Base-by-base conservation (phyloP, 2,888 invertebrate genomes). In the Hydrotaea diabolus region DNA sequence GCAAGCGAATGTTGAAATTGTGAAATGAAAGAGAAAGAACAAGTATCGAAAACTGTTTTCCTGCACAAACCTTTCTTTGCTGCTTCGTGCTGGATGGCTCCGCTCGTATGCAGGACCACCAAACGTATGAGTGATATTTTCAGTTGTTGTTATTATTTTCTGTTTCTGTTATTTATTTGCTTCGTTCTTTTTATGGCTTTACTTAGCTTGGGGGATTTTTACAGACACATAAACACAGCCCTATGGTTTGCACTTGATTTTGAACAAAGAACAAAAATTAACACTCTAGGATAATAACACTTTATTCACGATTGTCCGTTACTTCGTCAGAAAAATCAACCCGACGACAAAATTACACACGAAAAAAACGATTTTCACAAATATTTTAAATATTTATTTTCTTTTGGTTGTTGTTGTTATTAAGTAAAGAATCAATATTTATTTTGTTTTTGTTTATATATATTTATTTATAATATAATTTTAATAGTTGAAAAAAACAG, bases 111-210 rank as follows among this genome's bases (percentile, higher is more conserved):
- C 59, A 57, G 85, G 66, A 79, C 74, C 77, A 77, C 85, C 36
- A 69, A 76, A 71, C 85, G 85, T 85, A 85, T 85, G 79, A 85
- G 82, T 80, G 79, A 85, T 85, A 69, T 82, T 21, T 49, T 13
- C 13, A 53, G 26, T 1, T 11, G 23, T 49, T 72, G n/a, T 74
- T 59, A 26, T 69, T 49, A 7, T 55, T 64, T 46, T 49, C 31
- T 77, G 49, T 31, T 66, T 66, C 64, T 57, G 71, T 69, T 73
- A 75, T 74, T 83, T 62, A 26, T 55, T 49, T 73, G 46, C 31
- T 53, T 4, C 31, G 31, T 55, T 55, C 23, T 39, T 66, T 36
- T 74, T 62, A 21, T 64, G 79, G 43, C 62, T 83, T 36, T 23
- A 1, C 39, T 39, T 39, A 8, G 2, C 9, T 39, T 39, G 9